Percentiles rank a stretch among this genome's conserved stretches.
These are phyloP conservation scores for Varanus salvator DNA, from an alignment of 2,113 vertebrate species.

Conservation along the genomic window DNA sequence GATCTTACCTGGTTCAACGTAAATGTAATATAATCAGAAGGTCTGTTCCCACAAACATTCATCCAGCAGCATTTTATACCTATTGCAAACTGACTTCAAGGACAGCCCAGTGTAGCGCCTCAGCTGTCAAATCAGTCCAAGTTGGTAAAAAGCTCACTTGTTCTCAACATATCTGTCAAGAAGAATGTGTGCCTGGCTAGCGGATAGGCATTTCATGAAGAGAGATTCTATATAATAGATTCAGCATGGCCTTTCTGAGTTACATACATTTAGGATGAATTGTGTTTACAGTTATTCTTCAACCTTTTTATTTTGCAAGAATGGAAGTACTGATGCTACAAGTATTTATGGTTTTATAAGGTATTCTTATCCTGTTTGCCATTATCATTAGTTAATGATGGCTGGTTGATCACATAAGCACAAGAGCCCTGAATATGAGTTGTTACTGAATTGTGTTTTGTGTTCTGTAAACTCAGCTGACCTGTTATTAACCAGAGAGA, in stretches of 20 bases:
- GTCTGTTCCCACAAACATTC: background rate
- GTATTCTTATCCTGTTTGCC: background rate
- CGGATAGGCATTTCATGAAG: background rate
- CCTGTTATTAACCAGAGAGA: too few relatives aligned
- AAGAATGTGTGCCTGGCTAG: background rate
- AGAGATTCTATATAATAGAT: background rate
- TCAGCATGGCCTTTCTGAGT: background rate
- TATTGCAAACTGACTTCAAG: background rate
- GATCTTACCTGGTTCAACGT: too few relatives aligned
- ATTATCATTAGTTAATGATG: background rate
- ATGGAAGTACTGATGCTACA: background rate
- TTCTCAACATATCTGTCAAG: background rate
- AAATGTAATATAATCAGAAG: background rate
- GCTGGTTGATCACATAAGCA: too few relatives aligned
- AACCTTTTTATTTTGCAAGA: background rate
- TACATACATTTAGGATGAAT: background rate
- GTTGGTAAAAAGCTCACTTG: too few relatives aligned
- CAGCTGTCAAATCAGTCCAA: too few relatives aligned
- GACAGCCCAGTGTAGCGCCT: background rate
- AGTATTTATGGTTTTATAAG: background rate
- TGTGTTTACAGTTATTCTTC: background rate
- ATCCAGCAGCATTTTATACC: background rate
- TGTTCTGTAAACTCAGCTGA: too few relatives aligned
- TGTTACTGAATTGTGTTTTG: too few relatives aligned
- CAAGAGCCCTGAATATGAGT: too few relatives aligned